A percentile compares a stretch with the other conserved stretches of the same genome.
Evolutionary conservation across 2,113 vertebrate species (phyloP).

Genomic region (Coptodon bakossiorum): DNA sequence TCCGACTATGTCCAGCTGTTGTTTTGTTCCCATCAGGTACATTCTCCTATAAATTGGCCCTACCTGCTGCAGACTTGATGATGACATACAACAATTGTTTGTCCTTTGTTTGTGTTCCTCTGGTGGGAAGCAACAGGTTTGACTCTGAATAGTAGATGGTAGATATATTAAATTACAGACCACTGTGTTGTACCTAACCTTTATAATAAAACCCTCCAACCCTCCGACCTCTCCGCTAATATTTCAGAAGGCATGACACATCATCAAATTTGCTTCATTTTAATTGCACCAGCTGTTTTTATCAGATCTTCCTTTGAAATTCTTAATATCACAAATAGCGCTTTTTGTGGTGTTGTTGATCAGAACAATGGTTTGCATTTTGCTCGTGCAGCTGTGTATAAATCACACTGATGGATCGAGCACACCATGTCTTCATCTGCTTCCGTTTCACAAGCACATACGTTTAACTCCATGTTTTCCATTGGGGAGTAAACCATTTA

Average conservation of each 20-base stretch:
- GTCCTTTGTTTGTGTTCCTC: neutral
- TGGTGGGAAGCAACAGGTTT: neutral
- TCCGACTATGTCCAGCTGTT: neutral
- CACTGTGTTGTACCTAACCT: neutral
- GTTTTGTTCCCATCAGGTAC: neutral
- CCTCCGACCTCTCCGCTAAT: neutral
- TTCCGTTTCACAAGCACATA: conserved; percentile 22
- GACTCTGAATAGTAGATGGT: neutral
- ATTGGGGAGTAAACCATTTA: conserved; percentile 77
- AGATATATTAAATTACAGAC: neutral
- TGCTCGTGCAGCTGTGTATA: neutral
- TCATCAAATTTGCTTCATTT: neutral
- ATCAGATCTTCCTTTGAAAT: neutral
- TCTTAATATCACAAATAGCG: neutral
- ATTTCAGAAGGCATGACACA: neutral
- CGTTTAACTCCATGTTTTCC: conserved; percentile 70
- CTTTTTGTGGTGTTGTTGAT: neutral
- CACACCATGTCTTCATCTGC: conserved; percentile 7
- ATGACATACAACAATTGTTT: neutral
- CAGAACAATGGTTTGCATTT: neutral
- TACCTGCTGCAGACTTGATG: neutral
- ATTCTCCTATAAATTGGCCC: neutral
- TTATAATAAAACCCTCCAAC: neutral
- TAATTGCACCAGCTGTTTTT: neutral
- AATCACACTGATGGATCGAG: conserved; percentile 27